Base-by-base conservation (phyloP, 2,113 vertebrate species). In the Lepus americanus region DNA sequence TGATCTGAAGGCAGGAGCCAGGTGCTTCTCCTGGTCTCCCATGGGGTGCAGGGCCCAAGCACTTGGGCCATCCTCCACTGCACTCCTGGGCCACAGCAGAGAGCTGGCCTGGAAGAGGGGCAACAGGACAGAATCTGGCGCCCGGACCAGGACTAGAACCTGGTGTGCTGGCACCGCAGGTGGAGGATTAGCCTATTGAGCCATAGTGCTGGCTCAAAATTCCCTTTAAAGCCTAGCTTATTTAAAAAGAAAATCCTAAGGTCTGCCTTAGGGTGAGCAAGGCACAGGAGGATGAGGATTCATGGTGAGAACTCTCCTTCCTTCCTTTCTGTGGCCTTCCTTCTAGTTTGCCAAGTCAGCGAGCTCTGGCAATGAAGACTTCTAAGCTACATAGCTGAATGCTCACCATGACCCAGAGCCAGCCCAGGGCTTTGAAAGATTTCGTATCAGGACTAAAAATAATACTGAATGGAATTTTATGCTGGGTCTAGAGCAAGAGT, bases 191-290 rank as follows among this genome's bases (percentile, higher is more conserved):
- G 44, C 44, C 44, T 44, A 44, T 6, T 44, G 44, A 44, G 44
- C 44, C 7, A 6, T 44, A 6, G 44, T 7, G 6, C 44, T 7
- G 6, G 44, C 44, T 7, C 36, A 96, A 78, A 88, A 83, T 66
- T 72, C 7, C 55, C 90, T 92, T 76, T 36, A 94, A 95, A 80
- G 66, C 0, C 29, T 72, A n/a, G 27, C 64, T 91, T 87, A 76
- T 55, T 77, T 61, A n/a, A 87, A 94, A 92, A 4, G 39, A 90
- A 92, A 84, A 79, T 70, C 61, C 81, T 63, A 74, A 84, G 29
- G 6, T 64, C 53, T 92, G 36, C 51, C 36, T 77, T 36, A 59
- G 55, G 55, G 25, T 27, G 61, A 85, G 53, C 16, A 3, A 12
- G 80, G 20, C 55, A 31, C 8, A 16, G 39, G 33, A 76, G 25